phyloP scores from a whole-genome alignment of 2,113 vertebrate genomes.

The Sclerurus mexicanus region DNA sequence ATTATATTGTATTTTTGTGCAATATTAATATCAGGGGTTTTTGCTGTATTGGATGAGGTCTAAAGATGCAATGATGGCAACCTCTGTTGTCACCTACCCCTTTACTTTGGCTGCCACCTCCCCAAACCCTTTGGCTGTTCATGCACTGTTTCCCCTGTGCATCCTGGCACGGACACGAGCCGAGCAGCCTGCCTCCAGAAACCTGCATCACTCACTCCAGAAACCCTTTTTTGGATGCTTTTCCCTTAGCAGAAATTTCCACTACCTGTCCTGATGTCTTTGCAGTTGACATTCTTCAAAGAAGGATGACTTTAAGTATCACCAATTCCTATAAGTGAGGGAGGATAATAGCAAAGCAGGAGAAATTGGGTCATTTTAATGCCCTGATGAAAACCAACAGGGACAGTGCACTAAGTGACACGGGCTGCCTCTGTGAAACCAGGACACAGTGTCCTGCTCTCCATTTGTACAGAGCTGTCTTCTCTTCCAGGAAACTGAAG shows the following conservation, averaged over 20 bases:
- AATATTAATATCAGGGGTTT: background rate
- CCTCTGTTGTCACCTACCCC: background rate
- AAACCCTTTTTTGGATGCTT: background rate
- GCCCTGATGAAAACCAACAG: conserved; percentile 36
- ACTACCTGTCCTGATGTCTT: background rate
- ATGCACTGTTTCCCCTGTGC: background rate
- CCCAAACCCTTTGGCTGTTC: background rate
- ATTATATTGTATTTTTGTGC: background rate
- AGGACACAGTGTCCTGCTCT: background rate
- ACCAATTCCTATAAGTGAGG: background rate
- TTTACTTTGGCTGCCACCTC: background rate
- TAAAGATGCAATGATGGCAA: background rate
- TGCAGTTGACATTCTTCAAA: background rate
- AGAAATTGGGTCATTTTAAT: conserved; percentile 31
- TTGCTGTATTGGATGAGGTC: background rate
- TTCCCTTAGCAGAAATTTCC: background rate
- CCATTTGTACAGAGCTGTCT: background rate
- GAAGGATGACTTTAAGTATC: background rate
- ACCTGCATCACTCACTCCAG: background rate
- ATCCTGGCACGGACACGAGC: fast-evolving
- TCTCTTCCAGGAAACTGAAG: background rate
- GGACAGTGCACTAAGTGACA: background rate
- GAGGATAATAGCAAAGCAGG: background rate
- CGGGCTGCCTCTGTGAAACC: background rate
- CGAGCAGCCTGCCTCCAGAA: background rate